Conservation (phyloP, 2,113 vertebrate genomes). For the Taurulus bubalis region DNA sequence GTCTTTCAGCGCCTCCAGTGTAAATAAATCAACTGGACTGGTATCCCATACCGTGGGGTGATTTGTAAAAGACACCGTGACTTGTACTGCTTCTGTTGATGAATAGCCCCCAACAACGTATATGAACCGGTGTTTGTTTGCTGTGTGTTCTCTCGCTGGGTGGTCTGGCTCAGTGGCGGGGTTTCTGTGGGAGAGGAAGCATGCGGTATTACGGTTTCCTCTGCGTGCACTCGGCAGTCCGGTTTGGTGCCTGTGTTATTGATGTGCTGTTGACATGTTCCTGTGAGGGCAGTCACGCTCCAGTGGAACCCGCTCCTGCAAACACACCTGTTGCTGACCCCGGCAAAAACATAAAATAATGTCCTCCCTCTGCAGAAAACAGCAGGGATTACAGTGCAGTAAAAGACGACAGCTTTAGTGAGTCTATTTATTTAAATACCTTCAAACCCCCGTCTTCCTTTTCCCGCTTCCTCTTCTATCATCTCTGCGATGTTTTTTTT, state of each 20-base stretch:
- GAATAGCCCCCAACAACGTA: constrained; percentile 11
- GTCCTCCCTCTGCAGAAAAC: not conserved
- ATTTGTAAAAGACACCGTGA: not conserved
- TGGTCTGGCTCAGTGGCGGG: constrained; percentile 52
- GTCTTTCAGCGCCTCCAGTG: not conserved
- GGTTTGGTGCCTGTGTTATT: constrained; percentile 48
- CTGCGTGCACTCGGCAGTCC: constrained; percentile 25
- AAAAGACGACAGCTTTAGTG: not conserved
- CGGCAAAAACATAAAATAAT: constrained; percentile 2
- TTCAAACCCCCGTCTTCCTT: not conserved
- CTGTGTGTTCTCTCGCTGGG: constrained; percentile 55
- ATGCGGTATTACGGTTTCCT: constrained; percentile 62
- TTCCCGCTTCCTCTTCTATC: not conserved
- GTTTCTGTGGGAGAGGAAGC: constrained; percentile 55
- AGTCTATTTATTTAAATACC: not conserved
- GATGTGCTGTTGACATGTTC: constrained; percentile 68
- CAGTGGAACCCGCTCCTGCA: constrained; percentile 33
- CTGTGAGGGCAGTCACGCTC: constrained; percentile 41
- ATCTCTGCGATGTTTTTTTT: constrained; percentile 31
- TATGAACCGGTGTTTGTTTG: constrained; percentile 52
- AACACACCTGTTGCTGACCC: constrained; percentile 68
- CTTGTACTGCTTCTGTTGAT: constrained; percentile 9
- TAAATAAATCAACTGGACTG: constrained; percentile 9
- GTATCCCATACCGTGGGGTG: not conserved
- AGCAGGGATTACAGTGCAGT: constrained; percentile 4